Evolutionary conservation across 2,797 vertebrate species (phyloP), one percentile per base, ranked within the genome.

Genomic region (Microcaecilia unicolor): DNA sequence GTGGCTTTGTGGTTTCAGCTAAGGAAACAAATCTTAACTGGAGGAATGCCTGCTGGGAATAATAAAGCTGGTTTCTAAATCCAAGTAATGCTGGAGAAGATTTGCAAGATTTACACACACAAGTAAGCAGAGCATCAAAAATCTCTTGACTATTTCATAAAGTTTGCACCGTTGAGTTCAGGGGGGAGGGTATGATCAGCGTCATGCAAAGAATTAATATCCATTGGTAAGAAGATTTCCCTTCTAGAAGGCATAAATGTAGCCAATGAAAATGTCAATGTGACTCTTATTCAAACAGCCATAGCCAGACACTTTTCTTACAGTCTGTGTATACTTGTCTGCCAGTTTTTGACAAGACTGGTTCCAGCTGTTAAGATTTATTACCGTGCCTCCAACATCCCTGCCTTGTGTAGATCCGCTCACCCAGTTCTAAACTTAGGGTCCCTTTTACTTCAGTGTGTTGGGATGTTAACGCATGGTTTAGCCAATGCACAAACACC

Each of bases 171-270:
- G 51, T 38, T 28, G 41, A 31, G 21, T 52, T 57, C 55, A 54
- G 41, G 37, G 45, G 41, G 40, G 58, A 34, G 44, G 57, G 50
- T 59, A 51, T 54, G 67, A 67, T 59, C 22, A 54, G 23, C 61
- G 56, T 34, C 59, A 33, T 21, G 26, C 21, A 43, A 31, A 46
- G 56, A 37, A 17, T 51, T 67, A 62, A 63, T 38, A 43, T 45
- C 44, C 49, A 53, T 55, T 64, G n/a, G n/a, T n/a, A 62, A 68
- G 67, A 64, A 54, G 49, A 67, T 58, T 41, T 56, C 51, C 46
- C 50, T 46, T 52, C 63, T 61, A 45, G 45, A 43, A 53, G 48
- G 37, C 52, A 67, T 28, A 36, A 52, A 57, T 1, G 3, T 34
- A 47, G 46, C 58, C 41, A 44, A 61, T 45, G n/a, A n/a, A n/a